These are phyloP conservation scores for Liodrosophila aerea DNA, from an alignment of 2,888 invertebrate species.

Conservation along the genomic window DNA sequence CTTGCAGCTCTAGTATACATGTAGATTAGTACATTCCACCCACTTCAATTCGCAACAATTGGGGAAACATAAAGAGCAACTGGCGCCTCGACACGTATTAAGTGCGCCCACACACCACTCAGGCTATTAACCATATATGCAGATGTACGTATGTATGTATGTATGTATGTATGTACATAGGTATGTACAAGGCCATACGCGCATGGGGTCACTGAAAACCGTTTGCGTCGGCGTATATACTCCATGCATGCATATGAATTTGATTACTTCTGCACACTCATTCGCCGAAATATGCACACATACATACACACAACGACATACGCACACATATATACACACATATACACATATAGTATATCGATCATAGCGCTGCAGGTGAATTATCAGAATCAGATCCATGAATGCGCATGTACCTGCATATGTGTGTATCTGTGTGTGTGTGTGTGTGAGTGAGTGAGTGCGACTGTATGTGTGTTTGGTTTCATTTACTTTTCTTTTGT, in stretches of 20 bases:
- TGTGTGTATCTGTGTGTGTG: not conserved
- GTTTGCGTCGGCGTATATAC: slow-evolving; percentile 17
- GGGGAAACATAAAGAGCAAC: no score
- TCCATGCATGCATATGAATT: slow-evolving; percentile 5
- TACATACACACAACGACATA: slow-evolving; percentile 2
- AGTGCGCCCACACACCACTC: no score
- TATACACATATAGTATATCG: slow-evolving; percentile 10
- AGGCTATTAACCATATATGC: no score
- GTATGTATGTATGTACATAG: not conserved
- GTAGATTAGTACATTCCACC: no score
- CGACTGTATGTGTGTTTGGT: no score
- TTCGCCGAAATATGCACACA: no score
- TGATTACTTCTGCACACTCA: no score
- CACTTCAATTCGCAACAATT: no score
- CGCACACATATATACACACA: not conserved
- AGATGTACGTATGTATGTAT: not conserved
- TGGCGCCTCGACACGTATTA: no score
- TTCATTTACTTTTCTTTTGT: slow-evolving; percentile 15
- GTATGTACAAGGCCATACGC: slow-evolving; percentile 37
- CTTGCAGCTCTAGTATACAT: no score
- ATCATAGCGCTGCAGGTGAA: slow-evolving; percentile 31
- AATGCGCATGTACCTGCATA: slow-evolving; percentile 11
- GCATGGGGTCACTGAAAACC: slow-evolving; percentile 49
- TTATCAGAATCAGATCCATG: slow-evolving; percentile 40
- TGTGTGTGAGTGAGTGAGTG: not conserved